A percentile compares a stretch with the other conserved stretches of the same genome.
Conservation (phyloP, 2,888 invertebrate genomes). For the Sylvicola cinctus region DNA sequence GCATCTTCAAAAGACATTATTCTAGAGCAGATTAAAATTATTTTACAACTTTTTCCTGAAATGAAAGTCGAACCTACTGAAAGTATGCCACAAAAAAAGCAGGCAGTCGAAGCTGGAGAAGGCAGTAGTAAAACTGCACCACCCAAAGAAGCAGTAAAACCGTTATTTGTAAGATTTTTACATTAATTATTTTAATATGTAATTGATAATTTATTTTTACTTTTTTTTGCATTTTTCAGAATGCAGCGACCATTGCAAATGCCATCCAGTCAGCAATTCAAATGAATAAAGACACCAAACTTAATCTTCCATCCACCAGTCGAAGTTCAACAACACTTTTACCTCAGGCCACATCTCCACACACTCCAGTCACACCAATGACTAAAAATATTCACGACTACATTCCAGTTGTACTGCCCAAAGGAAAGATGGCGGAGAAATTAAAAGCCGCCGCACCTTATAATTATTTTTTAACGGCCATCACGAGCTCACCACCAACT, state of each 20-base stretch:
- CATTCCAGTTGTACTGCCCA: conserved; percentile 34
- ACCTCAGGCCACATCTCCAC: conserved; percentile 1
- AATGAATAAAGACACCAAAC: conserved; percentile 4
- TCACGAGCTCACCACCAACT: conserved; percentile 40
- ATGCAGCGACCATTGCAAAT: no score
- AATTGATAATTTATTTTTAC: no score
- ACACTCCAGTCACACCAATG: conserved; percentile 17
- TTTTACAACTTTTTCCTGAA: conserved; percentile 20
- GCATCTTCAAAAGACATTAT: conserved; percentile 31
- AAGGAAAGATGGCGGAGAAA: conserved; percentile 42
- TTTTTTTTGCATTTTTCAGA: no score
- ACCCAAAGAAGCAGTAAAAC: no score
- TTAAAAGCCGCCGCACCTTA: conserved; percentile 47
- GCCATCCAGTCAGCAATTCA: no score
- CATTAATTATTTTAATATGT: no score
- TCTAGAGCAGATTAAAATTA: conserved; percentile 36
- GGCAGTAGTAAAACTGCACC: conserved; percentile 1
- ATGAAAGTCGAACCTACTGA: conserved; percentile 8
- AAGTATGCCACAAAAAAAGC: no score
- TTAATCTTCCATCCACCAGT: background rate
- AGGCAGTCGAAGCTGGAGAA: conserved; percentile 13
- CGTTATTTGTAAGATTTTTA: no score
- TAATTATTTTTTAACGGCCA: conserved; percentile 52
- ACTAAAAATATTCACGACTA: conserved; percentile 20
- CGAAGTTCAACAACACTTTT: no score